phyloP scores from a whole-genome alignment of 1,140 invertebrate genomes.

The Riptortus pedestris region DNA sequence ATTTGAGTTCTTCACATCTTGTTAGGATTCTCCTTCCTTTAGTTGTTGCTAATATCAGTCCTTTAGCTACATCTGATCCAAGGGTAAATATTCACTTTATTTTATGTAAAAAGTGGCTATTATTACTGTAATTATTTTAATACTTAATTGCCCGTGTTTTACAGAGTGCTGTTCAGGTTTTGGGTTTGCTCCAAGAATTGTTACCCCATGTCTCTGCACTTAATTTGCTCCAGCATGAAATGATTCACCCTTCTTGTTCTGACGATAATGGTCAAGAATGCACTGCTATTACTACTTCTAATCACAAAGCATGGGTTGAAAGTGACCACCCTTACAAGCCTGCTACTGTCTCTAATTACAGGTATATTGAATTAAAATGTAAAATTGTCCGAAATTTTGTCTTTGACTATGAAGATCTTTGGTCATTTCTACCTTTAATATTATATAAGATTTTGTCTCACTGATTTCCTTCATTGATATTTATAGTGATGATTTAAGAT shows the following conservation, averaged over 20 bases:
- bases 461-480: too few species aligned
- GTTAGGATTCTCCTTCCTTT: slow-evolving; percentile 67
- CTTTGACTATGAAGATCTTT: too few species aligned
- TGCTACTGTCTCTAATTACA: slow-evolving; percentile 74
- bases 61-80: slow-evolving; percentile 68
- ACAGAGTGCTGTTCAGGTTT: slow-evolving; percentile 78
- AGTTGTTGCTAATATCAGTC: slow-evolving; percentile 67
- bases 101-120: too few species aligned
- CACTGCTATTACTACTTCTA: slow-evolving; percentile 51
- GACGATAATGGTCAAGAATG: slow-evolving; percentile 19
- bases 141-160: slow-evolving; percentile 31
- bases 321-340: slow-evolving; percentile 95
- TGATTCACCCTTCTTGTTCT: slow-evolving; percentile 22
- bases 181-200: slow-evolving; percentile 82
- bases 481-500: too few species aligned
- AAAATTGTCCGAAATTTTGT: too few species aligned
- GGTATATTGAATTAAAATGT: slow-evolving; percentile 41
- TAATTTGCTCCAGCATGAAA: slow-evolving; percentile 52
- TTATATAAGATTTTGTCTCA: too few species aligned
- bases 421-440: too few species aligned
- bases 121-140: too few species aligned
- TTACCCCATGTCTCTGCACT: slow-evolving; percentile 79
- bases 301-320: slow-evolving; percentile 85
- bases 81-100: slow-evolving; percentile 44
- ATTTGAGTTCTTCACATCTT: slow-evolving; percentile 49